A percentile compares a stretch with the other conserved stretches of the same genome.
Conservation (phyloP, 2,888 invertebrate species). For the Monochamus alternatus region DNA sequence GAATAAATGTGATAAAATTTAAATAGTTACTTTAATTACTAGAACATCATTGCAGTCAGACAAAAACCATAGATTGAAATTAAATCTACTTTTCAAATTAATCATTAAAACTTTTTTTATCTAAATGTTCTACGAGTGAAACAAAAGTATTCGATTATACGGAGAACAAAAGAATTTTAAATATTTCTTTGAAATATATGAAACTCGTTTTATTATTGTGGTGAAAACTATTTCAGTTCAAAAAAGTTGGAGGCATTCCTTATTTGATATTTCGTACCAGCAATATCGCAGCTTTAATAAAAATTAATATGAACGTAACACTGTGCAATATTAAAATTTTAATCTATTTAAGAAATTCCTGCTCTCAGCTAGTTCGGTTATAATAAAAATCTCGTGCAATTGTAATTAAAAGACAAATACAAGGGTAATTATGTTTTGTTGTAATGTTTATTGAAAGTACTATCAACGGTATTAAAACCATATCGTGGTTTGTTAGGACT, state of each 20-base stretch:
- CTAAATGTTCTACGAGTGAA: too few relatives aligned
- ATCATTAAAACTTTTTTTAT: too few relatives aligned
- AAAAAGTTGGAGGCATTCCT: conserved; percentile 14
- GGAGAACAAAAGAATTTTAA: not conserved
- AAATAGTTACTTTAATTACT: too few relatives aligned
- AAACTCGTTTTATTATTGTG: conserved; percentile 4
- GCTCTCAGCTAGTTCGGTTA: not conserved
- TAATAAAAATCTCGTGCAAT: not conserved
- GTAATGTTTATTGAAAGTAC: not conserved
- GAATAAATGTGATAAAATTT: too few relatives aligned
- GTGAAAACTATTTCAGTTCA: conserved; percentile 13
- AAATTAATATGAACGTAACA: conserved; percentile 19
- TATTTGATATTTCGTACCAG: conserved; percentile 6
- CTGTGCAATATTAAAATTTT: conserved; percentile 13
- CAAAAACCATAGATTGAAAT: too few relatives aligned
- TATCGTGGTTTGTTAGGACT: not conserved
- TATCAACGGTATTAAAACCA: not conserved
- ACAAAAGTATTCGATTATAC: too few relatives aligned
- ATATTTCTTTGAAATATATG: not conserved
- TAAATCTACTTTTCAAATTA: too few relatives aligned
- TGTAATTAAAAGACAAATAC: not conserved
- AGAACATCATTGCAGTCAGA: too few relatives aligned
- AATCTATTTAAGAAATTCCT: conserved; percentile 16
- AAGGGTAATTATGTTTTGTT: not conserved
- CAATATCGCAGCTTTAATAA: conserved; percentile 19